Percentiles rank a stretch among this genome's conserved stretches.
phyloP scores from a whole-genome alignment of 2,113 vertebrate species.

The Hyperopisus bebe region DNA sequence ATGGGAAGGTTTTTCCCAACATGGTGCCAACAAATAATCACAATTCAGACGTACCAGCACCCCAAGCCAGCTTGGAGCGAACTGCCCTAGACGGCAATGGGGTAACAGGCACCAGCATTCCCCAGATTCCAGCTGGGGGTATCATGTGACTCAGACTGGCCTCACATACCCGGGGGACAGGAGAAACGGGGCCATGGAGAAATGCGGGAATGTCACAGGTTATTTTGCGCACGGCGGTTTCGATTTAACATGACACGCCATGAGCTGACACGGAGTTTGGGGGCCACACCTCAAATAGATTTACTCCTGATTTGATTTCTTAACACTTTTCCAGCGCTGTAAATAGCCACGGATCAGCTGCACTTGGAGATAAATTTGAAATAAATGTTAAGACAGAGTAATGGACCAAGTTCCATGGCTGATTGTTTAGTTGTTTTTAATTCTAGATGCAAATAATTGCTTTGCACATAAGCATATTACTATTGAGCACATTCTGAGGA shows the following conservation, averaged over 20 bases:
- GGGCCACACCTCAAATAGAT: background rate
- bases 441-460: background rate
- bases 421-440: background rate
- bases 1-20: conserved; percentile 78
- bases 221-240: background rate
- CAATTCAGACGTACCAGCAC: conserved; percentile 30
- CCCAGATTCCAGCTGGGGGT: background rate
- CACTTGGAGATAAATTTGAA: background rate
- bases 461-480: background rate
- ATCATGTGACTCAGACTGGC: conserved; percentile 2
- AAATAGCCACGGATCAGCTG: background rate
- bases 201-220: background rate
- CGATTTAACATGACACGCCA: background rate
- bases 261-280: background rate
- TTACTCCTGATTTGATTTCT: background rate
- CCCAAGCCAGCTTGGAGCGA: background rate
- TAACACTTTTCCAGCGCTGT: background rate
- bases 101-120: conserved; percentile 1
- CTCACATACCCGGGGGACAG: background rate
- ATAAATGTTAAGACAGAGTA: background rate
- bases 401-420: background rate
- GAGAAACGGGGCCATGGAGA: background rate
- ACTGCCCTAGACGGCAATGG: background rate
- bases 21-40: conserved; percentile 94
- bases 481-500: background rate